Base-by-base conservation (phyloP, 1,140 invertebrate genomes). In the Drosophila suzukii region DNA sequence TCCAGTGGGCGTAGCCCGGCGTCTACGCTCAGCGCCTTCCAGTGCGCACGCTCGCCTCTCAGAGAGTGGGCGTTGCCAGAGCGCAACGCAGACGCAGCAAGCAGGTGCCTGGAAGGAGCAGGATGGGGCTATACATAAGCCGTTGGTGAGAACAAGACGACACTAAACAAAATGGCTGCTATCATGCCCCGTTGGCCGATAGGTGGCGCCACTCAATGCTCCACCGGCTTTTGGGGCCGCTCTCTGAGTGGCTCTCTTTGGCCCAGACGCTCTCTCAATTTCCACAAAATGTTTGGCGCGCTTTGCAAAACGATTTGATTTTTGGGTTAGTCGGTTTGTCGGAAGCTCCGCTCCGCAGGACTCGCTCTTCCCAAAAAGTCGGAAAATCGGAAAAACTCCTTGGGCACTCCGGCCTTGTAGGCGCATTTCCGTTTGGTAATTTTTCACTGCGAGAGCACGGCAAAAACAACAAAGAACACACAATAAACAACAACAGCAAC, bases 81-180 rank as follows among this genome's bases (percentile, higher is more conserved):
- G 58, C 59, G 60, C 71, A 67, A 47, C 86, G 85, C 81, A 78
- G 74, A 15, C 78, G 86, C 81, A 59, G 43, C 78, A 58, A 44
- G 60, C 71, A 85, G 68, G 81, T 76, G 73, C 71, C 90, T 91
- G 89, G 89, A 91, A 91, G 17, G 78, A 82, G 59, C 32, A 66
- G 57, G 73, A 57, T 7, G 17, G 49, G 13, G 54, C 46, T 78
- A 89, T 88, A 17, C 11, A 43, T 1, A 0, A 0, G 0, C 1
- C 30, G 2, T 17, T 13, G 6, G 27, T 11, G 51, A 13, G 38
- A 91, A 63, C 32, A 78, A 58, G 83, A 83, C 36, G 43, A 53
- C 47, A 59, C 63, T 70, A 91, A 91, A 91, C 90, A 91, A 91
- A 91, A 91, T 91, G 90, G 90, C 90, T 91, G 90, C 84, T 91